Percentiles rank a stretch among this genome's conserved stretches.
phyloP scores from a whole-genome alignment of 2,888 invertebrate genomes.

The Oithona nana region DNA sequence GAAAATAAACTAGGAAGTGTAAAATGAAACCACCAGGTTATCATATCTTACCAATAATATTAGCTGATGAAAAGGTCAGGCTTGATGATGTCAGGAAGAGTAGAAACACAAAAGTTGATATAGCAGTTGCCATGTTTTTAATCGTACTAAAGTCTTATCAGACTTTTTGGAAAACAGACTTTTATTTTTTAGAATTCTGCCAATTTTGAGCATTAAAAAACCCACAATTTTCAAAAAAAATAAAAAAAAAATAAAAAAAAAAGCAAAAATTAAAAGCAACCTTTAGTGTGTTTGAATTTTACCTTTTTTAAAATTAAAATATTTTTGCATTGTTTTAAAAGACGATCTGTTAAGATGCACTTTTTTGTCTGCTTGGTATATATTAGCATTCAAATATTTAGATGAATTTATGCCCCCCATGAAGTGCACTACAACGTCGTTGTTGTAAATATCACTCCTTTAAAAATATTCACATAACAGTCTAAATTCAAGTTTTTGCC shows the following conservation, averaged over 20 bases:
- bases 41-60: not conserved
- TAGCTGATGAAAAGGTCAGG: not conserved
- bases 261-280: not conserved
- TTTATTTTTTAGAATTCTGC: not conserved
- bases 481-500: too few relatives aligned
- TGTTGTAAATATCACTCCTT: too few relatives aligned
- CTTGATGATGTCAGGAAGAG: not conserved
- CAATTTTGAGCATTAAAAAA: not conserved
- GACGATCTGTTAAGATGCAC: too few relatives aligned
- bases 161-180: not conserved
- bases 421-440: too few relatives aligned
- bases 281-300: not conserved
- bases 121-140: not conserved
- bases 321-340: too few relatives aligned
- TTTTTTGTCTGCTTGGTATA: too few relatives aligned
- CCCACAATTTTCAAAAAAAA: not conserved
- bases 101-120: not conserved
- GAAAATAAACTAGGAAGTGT: not conserved
- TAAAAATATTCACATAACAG: too few relatives aligned
- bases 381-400: too few relatives aligned
- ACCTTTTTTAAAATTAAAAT: not conserved
- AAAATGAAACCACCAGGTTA: not conserved
- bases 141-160: too few relatives aligned
- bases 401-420: too few relatives aligned
- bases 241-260: not conserved